These are phyloP conservation scores for Tinea semifulvella DNA, from an alignment of 2,888 invertebrate species.

Conservation along the genomic window DNA sequence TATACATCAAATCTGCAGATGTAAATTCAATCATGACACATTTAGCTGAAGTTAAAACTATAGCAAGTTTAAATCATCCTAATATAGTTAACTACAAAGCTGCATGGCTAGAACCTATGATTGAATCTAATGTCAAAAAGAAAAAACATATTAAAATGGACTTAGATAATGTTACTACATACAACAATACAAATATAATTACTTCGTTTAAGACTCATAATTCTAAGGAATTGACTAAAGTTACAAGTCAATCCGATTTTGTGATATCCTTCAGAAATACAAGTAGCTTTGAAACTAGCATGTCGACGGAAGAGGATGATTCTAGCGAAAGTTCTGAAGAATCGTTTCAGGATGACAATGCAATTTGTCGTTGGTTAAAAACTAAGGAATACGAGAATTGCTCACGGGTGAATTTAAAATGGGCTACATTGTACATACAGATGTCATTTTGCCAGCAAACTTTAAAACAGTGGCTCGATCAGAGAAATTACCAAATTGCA, in stretches of 20 bases:
- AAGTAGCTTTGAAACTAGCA: constrained; percentile 34
- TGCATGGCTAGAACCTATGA: constrained; percentile 80
- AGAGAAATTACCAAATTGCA: constrained; percentile 58
- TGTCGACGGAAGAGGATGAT: constrained; percentile 29
- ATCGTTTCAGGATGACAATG: constrained; percentile 30
- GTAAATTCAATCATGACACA: constrained; percentile 71
- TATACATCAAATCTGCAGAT: constrained; percentile 70
- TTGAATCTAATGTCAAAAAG: constrained; percentile 48
- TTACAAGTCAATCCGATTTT: constrained; percentile 48
- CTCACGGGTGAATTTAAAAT: constrained; percentile 61
- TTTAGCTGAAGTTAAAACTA: constrained; percentile 80
- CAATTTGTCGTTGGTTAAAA: constrained; percentile 39
- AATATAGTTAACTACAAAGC: constrained; percentile 86
- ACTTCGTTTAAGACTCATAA: constrained; percentile 58
- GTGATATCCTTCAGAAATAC: constrained; percentile 50
- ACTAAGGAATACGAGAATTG: constrained; percentile 45
- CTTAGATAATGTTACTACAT: constrained; percentile 37
- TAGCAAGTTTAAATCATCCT: constrained; percentile 79
- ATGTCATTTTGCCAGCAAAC: constrained; percentile 84
- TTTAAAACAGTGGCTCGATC: constrained; percentile 77
- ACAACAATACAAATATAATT: constrained; percentile 46
- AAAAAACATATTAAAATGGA: constrained; percentile 43
- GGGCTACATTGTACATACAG: constrained; percentile 82
- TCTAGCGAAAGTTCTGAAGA: constrained; percentile 39
- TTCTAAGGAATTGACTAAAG: constrained; percentile 45